Conservation (phyloP, 2,888 invertebrate species). For the Dryococelus australis region DNA sequence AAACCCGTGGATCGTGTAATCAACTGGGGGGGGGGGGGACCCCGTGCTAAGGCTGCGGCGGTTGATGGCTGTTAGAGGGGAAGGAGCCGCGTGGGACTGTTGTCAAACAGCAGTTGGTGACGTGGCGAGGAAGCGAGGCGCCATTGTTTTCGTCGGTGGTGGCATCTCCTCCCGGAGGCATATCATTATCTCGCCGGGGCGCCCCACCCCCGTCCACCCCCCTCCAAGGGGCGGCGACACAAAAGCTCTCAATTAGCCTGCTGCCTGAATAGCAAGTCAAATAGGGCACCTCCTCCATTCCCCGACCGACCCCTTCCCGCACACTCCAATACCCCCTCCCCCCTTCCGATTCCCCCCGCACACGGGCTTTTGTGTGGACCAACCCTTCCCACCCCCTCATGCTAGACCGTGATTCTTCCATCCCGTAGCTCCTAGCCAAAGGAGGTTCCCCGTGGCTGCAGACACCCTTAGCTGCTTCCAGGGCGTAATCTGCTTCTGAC, state of each 20-base stretch:
- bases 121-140: not conserved
- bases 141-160: conserved; percentile 21
- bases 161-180: conserved; percentile 23
- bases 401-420: not conserved
- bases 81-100: conserved; percentile 6
- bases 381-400: not conserved
- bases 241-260: conserved; percentile 28
- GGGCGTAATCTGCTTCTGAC: not conserved
- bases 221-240: not conserved
- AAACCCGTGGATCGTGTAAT: not conserved
- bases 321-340: not conserved
- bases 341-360: not conserved
- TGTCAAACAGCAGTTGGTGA: conserved; percentile 29
- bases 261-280: conserved; percentile 26
- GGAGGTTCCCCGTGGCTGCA: not conserved
- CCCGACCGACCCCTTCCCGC: not conserved
- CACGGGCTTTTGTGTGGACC: conserved; percentile 10
- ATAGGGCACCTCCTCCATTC: conserved; percentile 12
- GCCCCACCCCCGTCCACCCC: not conserved
- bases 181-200: conserved; percentile 24
- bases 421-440: not conserved
- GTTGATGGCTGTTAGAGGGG: not conserved
- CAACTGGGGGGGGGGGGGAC: not conserved
- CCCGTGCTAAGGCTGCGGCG: not conserved
- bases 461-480: not conserved